Evolutionary conservation across 2,888 invertebrate genomes (phyloP).

Genomic region (Zeuzera pyrina): DNA sequence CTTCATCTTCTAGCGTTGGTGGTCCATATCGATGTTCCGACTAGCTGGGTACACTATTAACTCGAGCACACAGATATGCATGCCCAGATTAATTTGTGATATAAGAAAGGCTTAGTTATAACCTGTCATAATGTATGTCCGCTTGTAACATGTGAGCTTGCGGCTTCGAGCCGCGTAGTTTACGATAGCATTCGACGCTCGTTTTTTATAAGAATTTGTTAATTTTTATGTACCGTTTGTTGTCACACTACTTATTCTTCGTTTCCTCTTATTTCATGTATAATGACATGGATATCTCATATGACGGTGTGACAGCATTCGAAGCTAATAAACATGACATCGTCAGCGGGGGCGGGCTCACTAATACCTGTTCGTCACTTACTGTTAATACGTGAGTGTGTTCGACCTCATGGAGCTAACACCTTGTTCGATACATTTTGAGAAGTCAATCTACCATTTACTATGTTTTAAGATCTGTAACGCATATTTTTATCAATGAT

Average conservation of each 20-base stretch:
- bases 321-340: slow-evolving; percentile 16
- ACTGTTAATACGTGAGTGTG: no score
- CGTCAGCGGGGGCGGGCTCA: slow-evolving; percentile 20
- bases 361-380: slow-evolving; percentile 12
- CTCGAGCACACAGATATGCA: slow-evolving; percentile 32
- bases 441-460: no score
- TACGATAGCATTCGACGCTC: slow-evolving; percentile 28
- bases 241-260: slow-evolving; percentile 13
- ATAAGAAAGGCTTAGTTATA: slow-evolving; percentile 16
- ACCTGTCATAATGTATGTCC: slow-evolving; percentile 25
- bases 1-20: slow-evolving; percentile 24
- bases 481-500: no score
- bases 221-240: slow-evolving; percentile 34
- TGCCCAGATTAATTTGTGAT: slow-evolving; percentile 42
- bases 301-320: slow-evolving; percentile 18
- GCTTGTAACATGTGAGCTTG: slow-evolving; percentile 36
- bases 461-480: no score
- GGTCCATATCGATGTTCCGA: slow-evolving; percentile 21
- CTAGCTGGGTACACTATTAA: slow-evolving; percentile 9
- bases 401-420: no score
- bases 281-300: not conserved
- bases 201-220: slow-evolving; percentile 26
- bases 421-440: no score
- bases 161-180: slow-evolving; percentile 18
- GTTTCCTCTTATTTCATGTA: no score